These are phyloP conservation scores for Yponomeuta sedellus DNA, from an alignment of 2,888 invertebrate genomes.

Conservation along the genomic window DNA sequence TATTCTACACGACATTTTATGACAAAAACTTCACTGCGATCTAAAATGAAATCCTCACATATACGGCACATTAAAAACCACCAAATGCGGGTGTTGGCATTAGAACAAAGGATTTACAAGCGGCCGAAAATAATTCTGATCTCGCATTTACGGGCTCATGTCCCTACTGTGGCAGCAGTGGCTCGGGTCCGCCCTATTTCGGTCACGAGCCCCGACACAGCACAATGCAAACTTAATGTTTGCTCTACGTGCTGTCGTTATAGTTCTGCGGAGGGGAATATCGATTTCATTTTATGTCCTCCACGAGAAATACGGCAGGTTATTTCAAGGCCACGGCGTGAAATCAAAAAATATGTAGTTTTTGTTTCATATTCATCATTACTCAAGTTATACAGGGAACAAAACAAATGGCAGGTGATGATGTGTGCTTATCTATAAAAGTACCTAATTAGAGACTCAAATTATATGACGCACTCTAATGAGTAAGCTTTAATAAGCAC, in stretches of 20 bases:
- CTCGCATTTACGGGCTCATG: constrained; percentile 1
- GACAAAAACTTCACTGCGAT: not conserved
- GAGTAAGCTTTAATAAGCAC: not conserved
- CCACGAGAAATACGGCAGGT: not conserved
- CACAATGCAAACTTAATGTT: constrained; percentile 29
- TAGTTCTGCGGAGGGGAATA: constrained; percentile 30
- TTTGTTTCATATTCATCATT: too few species aligned
- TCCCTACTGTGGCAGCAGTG: not conserved
- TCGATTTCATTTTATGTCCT: not conserved
- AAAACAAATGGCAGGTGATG: not conserved
- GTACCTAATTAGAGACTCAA: not conserved
- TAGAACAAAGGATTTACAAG: not conserved
- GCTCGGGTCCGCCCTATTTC: constrained; percentile 29
- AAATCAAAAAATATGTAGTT: too few species aligned
- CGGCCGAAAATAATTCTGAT: not conserved
- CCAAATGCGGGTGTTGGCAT: not conserved
- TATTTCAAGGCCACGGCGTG: not conserved
- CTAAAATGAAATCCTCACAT: not conserved
- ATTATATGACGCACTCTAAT: not conserved
- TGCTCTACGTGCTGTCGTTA: constrained; percentile 47
- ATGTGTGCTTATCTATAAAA: not conserved
- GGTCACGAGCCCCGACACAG: constrained; percentile 30
- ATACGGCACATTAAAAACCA: not conserved
- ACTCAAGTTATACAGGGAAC: too few species aligned
- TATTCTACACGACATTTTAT: too few species aligned